Evolutionary conservation across 2,888 invertebrate genomes (phyloP), one percentile per base, ranked within the genome.

Genomic region (Scaptodrosophila latifasciaeformis): DNA sequence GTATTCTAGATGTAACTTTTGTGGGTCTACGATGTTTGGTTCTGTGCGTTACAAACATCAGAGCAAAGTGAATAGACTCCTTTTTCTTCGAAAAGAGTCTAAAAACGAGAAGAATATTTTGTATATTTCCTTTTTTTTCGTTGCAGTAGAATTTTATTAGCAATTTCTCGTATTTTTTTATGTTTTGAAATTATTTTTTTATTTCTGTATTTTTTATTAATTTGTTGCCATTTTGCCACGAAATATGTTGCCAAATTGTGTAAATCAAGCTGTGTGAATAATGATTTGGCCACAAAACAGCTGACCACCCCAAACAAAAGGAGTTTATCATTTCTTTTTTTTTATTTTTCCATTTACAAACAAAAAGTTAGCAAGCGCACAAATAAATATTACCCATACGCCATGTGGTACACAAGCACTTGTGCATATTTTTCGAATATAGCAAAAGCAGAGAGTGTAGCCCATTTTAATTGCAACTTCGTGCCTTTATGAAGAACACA

Each of bases 331-430:
- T 49, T 45, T 59, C 39, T 50, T 47, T 46, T 42, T 27, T 35
- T 37, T 37, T 37, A 55, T 45, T 60, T 54, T 61, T n/a, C 6
- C 5, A 24, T 15, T 15, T 12, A 4, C 9, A 43, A 34, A 35
- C 54, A 49, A 49, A 35, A 29, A 12, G 17, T n/a, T n/a, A n/a
- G n/a, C n/a, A n/a, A n/a, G n/a, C n/a, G n/a, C n/a, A n/a, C n/a
- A n/a, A n/a, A n/a, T 40, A 37, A 51, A 62, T 56, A 70, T 56
- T 67, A 69, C 69, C 72, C 72, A 71, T 76, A 71, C 76, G 72
- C 63, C 58, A 59, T 71, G 76, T 54, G 49, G 15, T 19, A 19
- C 50, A 45, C 47, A 60, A 58, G 15, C 4, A 52, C 13, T 13
- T 30, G 13, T 15, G 13, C 4, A 5, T 21, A 12, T 4, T 6